A percentile compares a stretch with the other conserved stretches of the same genome.
Conservation (phyloP, 37 sponge, comb jelly and placozoan species). For the Lycopodina hypogea region DNA sequence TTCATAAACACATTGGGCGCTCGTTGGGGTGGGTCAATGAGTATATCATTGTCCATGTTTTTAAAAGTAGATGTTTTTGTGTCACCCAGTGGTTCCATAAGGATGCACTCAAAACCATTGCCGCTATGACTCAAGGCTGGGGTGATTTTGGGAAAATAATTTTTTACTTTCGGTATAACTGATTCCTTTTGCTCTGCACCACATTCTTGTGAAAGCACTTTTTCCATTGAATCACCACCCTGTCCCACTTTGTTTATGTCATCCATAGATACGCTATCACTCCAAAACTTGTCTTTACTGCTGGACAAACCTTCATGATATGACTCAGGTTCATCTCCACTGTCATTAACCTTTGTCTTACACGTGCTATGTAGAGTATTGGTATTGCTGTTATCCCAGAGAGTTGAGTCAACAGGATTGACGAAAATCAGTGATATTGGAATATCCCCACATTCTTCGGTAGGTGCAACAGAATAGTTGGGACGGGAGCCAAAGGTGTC, state of each 20-base stretch:
- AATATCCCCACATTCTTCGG: not conserved
- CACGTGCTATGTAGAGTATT: not conserved
- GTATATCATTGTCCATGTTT: not conserved
- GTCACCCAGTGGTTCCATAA: not conserved
- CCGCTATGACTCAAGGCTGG: not conserved
- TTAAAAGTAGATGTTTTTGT: not conserved
- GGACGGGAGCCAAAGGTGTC: not conserved
- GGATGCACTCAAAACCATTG: not conserved
- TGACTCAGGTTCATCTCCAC: not conserved
- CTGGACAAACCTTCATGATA: not conserved
- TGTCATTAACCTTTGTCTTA: not conserved
- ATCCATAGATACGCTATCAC: not conserved
- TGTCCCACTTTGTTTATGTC: not conserved
- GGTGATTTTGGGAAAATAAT: not conserved
- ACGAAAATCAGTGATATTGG: not conserved
- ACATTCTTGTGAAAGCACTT: not conserved
- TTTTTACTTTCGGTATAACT: not conserved
- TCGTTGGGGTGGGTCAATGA: not conserved
- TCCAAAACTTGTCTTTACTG: not conserved
- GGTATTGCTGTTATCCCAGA: slow-evolving; percentile 1
- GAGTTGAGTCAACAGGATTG: not conserved
- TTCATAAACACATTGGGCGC: not conserved
- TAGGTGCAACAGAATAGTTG: not conserved
- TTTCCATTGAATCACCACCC: not conserved
- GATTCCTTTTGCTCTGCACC: not conserved